These are phyloP conservation scores for Antheraea mylitta DNA, from an alignment of 1,140 invertebrate genomes.

Conservation along the genomic window DNA sequence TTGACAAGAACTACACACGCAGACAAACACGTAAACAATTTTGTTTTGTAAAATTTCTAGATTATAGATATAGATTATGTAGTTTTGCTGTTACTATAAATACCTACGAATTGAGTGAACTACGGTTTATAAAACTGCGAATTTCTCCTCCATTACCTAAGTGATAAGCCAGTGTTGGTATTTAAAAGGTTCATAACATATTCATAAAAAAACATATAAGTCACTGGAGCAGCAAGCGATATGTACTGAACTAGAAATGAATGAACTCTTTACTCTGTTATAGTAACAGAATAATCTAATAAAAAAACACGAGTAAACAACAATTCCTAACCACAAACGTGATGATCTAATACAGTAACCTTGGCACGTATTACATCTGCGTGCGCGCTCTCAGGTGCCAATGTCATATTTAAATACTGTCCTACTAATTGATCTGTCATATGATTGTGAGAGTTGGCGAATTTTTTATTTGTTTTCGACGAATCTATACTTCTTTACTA, in stretches of 20 bases:
- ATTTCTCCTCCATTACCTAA: too few species aligned
- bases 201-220: too few species aligned
- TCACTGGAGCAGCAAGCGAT: background rate
- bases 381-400: background rate
- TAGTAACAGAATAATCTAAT: background rate
- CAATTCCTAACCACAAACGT: background rate
- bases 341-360: slow-evolving; percentile 1
- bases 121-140: too few species aligned
- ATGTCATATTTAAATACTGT: slow-evolving; percentile 1
- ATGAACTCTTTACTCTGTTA: background rate
- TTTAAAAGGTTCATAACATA: too few species aligned
- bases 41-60: too few species aligned
- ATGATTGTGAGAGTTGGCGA: background rate
- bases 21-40: too few species aligned
- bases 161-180: too few species aligned
- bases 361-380: slow-evolving; percentile 2
- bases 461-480: background rate
- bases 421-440: background rate
- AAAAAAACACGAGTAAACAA: slow-evolving; percentile 1
- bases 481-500: too few species aligned
- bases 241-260: background rate
- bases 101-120: too few species aligned
- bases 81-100: too few species aligned
- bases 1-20: too few species aligned
- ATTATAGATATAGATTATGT: too few species aligned